Evolutionary conservation across 2,113 vertebrate species (phyloP), one percentile per base, ranked within the genome.

Genomic region (Nesoenas mayeri): DNA sequence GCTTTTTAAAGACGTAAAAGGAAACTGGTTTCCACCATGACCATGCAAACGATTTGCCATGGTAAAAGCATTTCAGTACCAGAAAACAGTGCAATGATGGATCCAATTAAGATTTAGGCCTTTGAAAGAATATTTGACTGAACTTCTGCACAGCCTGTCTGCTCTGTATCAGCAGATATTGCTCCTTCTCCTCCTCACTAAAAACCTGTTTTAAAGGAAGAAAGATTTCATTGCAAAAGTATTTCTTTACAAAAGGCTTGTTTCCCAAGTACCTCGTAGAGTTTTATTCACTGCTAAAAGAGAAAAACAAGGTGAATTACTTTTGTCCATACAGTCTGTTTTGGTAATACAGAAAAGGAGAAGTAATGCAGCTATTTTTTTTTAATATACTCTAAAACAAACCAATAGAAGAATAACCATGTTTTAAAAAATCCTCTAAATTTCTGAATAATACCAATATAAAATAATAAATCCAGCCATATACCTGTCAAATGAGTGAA

Each of bases 401-500:
- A 87, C 9, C 44, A 84, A 21, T 5, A 69, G 65, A 34, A 89
- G 21, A 79, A 71, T 36, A 71, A 58, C 11, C 15, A 50, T 7
- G 15, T n/a, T 62, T 73, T 70, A 86, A 53, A 79, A 53, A 92
- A 12, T 21, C 28, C 26, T 67, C 66, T 61, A 87, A 85, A 79
- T 7, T 60, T 70, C 74, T 86, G 31, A 44, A 48, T 67, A 24
- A 85, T 40, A 91, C 54, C 18, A 75, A 79, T 47, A 66, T 47
- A 69, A 97, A 87, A 74, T 48, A 90, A 42, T 11, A 36, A 97
- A 42, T 31, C 57, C 19, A 78, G 89, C 26, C 28, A 89, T 97
- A 97, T 97, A 99, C 99, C 99, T 99, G 98, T 99, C 99, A 97
- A 99, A 99, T 29, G 99, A 99, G 96, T 99, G 99, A 95, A 99